Base-by-base conservation (phyloP, 37 sponge, comb jelly and placozoan genomes). In the Bolinopsis microptera region DNA sequence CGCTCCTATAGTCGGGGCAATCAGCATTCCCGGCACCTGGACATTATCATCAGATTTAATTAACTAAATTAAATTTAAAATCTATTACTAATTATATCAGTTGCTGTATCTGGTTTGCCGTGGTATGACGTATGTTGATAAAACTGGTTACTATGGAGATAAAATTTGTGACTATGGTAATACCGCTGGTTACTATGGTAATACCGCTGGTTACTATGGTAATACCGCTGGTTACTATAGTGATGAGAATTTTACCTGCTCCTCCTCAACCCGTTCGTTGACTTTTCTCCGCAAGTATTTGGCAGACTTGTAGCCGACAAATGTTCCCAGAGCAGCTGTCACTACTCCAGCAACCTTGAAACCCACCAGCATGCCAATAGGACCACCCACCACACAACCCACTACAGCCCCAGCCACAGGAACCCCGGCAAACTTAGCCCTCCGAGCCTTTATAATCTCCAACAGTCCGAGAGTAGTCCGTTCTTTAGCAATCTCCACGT, bases 361-460 rank as follows among this genome's bases (percentile, higher is more conserved):
- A 9, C 90, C 90, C 0, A 38, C 90, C n/a, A 86, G 61, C 32
- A 86, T 86, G 22, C 90, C 90, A 21, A 86, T 9, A 13, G 90
- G 90, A 0, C 90, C 90, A 5, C 30, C 90, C 25, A 86, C 61
- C 26, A 86, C 3, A 86, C 90, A 35, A 40, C 90, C 90, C 3
- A 86, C 90, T 39, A 86, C 30, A 86, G 90, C 90, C 26, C 90
- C 90, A 35, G 35, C 90, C 2, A 86, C 61, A 30, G 90, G 90
- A 24, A 86, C 61, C 2, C 36, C 61, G 3, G 48, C 90, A 18
- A 39, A 86, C 61, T 40, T 38, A 9, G 90, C 90, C 26, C 90
- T 28, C 26, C 90, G 38, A 13, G 90, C 90, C 24, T 40, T 86
- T 13, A 86, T 86, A 1, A 86, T 86, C 61, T 86, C 90, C 27